Conservation (phyloP, 2,113 vertebrate genomes). For the Nannospalax galili region DNA sequence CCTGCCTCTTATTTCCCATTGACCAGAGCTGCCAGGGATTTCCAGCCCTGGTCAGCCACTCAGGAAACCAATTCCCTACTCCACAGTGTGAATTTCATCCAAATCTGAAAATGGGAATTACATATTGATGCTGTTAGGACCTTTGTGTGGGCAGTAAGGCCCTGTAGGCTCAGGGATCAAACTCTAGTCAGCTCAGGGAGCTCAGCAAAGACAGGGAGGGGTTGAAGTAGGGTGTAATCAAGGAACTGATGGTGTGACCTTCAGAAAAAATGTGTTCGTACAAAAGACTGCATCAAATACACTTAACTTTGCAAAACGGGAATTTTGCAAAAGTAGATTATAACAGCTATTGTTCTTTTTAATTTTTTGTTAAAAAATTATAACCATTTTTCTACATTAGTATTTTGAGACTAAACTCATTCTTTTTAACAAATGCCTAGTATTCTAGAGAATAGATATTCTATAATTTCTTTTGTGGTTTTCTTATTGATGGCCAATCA, state of each 20-base stretch:
- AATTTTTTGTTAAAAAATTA: not conserved
- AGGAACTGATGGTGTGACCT: not conserved
- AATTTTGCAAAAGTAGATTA: not conserved
- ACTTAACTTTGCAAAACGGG: not conserved
- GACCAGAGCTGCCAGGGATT: not conserved
- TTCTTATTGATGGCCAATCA: not conserved
- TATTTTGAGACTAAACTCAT: not conserved
- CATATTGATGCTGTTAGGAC: not conserved
- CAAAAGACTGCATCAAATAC: not conserved
- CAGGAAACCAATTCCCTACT: not conserved
- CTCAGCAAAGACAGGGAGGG: not conserved
- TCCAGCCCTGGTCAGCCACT: not conserved
- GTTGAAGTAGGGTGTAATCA: too few species aligned
- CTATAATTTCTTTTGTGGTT: not conserved
- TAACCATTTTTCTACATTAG: not conserved
- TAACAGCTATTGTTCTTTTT: not conserved
- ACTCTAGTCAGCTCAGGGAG: not conserved
- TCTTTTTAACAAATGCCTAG: not conserved
- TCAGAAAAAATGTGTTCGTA: not conserved
- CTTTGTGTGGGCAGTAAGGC: not conserved
- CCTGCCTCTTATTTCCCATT: not conserved
- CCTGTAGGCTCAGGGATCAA: not conserved
- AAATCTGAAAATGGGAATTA: not conserved
- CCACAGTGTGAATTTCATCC: not conserved
- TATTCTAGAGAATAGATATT: not conserved